phyloP scores from a whole-genome alignment of 2,888 invertebrate genomes.

The Lingula anatina region DNA sequence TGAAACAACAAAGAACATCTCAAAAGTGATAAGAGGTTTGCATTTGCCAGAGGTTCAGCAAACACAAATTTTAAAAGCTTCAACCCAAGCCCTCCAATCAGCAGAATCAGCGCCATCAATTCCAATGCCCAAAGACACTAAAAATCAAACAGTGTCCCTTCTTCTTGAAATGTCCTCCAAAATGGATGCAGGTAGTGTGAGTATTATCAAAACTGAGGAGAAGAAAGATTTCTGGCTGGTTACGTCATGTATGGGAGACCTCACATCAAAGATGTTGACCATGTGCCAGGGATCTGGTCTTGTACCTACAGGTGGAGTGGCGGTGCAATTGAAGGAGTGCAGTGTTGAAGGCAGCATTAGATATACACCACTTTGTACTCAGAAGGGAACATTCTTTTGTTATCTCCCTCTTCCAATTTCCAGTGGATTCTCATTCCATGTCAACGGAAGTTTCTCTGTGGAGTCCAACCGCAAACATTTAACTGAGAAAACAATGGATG shows the following conservation, averaged over 20 bases:
- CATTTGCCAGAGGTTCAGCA: too few species aligned
- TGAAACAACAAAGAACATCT: too few species aligned
- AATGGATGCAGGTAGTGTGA: too few species aligned
- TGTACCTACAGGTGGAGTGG: neutral
- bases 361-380: neutral
- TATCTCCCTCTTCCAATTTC: slow-evolving; percentile 37
- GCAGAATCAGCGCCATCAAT: too few species aligned
- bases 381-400: slow-evolving; percentile 29
- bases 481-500: slow-evolving; percentile 24
- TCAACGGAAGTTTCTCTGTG: slow-evolving; percentile 41
- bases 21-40: too few species aligned
- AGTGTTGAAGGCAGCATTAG: neutral
- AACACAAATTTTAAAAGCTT: too few species aligned
- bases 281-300: neutral
- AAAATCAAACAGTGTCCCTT: too few species aligned
- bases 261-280: neutral
- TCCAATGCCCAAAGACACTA: too few species aligned
- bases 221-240: neutral
- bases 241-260: neutral
- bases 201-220: too few species aligned
- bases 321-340: neutral
- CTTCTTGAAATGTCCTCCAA: too few species aligned
- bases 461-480: slow-evolving; percentile 31
- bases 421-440: slow-evolving; percentile 30
- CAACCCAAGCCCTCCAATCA: too few species aligned